A percentile compares a stretch with the other conserved stretches of the same genome.
Evolutionary conservation across 2,113 vertebrate genomes (phyloP).

Genomic region (Thamnaconus septentrionalis): DNA sequence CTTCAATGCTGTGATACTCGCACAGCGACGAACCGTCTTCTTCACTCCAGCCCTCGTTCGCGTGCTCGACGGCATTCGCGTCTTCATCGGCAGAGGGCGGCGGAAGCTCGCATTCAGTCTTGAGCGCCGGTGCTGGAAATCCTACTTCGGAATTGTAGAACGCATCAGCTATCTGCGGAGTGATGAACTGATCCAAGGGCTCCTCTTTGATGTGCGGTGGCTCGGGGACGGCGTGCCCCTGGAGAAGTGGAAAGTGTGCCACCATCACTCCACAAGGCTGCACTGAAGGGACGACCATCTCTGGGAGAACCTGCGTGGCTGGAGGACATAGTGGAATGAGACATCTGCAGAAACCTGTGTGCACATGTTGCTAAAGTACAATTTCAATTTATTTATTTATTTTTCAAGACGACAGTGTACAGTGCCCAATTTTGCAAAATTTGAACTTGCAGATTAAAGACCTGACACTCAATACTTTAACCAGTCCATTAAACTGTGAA

Average conservation of each 20-base stretch:
- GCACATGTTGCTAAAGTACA: too few relatives aligned
- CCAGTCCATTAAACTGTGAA: too few relatives aligned
- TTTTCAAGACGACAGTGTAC: too few relatives aligned
- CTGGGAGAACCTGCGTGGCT: not conserved
- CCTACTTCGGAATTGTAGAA: not conserved
- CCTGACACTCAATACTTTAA: too few relatives aligned
- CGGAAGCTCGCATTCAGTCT: not conserved
- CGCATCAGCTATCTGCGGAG: not conserved
- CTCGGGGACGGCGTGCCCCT: not conserved
- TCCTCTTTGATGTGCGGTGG: conserved; percentile 19
- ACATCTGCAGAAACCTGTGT: too few relatives aligned
- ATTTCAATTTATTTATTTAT: too few relatives aligned
- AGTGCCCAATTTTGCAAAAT: too few relatives aligned
- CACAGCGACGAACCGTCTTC: not conserved
- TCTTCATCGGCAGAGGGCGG: not conserved
- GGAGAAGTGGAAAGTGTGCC: not conserved
- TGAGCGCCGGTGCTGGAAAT: not conserved
- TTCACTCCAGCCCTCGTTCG: not conserved
- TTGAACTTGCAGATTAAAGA: too few relatives aligned
- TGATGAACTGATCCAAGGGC: not conserved
- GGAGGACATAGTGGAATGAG: not conserved
- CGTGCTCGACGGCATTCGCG: not conserved
- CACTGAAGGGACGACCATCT: not conserved
- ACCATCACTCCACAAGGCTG: not conserved
- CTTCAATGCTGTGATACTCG: not conserved